Evolutionary conservation across 2,888 invertebrate genomes (phyloP).

Genomic region (Ernsta delagoae): DNA sequence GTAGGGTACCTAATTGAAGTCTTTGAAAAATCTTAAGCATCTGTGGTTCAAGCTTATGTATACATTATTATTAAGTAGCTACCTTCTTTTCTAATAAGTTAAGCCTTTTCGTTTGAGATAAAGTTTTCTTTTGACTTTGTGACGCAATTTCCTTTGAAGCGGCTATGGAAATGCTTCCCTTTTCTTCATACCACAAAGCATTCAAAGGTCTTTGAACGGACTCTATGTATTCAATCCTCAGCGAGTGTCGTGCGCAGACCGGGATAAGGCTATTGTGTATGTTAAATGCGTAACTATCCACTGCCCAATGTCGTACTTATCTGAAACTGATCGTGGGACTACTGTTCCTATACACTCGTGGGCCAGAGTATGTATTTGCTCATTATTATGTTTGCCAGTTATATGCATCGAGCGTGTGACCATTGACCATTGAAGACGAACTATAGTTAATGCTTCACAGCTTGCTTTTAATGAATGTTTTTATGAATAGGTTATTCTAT

Average conservation of each 20-base stretch:
- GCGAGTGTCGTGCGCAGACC: constrained; percentile 5
- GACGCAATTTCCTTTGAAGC: no score
- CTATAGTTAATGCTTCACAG: no score
- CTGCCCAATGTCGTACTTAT: constrained; percentile 8
- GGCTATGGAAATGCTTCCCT: constrained; percentile 7
- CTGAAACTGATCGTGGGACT: constrained; percentile 15
- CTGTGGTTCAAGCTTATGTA: not conserved
- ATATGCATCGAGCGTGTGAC: no score
- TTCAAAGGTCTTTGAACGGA: constrained; percentile 20
- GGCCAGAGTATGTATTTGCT: no score
- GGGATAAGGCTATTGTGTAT: constrained; percentile 9
- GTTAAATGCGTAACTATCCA: constrained; percentile 17
- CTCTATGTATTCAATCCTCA: constrained; percentile 15
- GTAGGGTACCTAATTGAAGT: not conserved
- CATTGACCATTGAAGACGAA: no score
- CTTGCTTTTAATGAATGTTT: no score
- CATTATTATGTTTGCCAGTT: no score
- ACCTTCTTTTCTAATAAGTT: not conserved
- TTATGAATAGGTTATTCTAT: no score
- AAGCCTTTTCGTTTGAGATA: constrained; percentile 8
- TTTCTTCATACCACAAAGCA: constrained; percentile 10
- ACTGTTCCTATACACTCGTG: no score
- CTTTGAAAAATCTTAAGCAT: not conserved
- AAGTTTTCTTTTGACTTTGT: constrained; percentile 12
- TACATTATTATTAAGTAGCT: not conserved